Percentiles rank a stretch among this genome's conserved stretches.
Evolutionary conservation across 2,888 invertebrate species (phyloP).

Genomic region (Microctonus hyperodae): DNA sequence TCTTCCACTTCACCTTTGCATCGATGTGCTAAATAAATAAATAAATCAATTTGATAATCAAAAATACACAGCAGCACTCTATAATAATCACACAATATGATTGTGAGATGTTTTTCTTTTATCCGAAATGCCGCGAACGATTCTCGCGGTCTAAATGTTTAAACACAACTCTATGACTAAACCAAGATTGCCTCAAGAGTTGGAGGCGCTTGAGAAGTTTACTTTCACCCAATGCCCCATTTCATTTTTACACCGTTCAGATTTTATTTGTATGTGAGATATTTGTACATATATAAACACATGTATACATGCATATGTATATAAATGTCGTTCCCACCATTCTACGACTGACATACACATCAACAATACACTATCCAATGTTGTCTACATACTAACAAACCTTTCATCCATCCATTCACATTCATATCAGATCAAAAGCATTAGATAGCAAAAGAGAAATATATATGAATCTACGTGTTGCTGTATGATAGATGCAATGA

Average conservation of each 20-base stretch:
- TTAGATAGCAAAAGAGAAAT: neutral
- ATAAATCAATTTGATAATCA: neutral
- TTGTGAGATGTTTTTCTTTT: neutral
- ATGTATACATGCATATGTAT: neutral
- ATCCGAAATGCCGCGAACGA: neutral
- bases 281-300: neutral
- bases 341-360: neutral
- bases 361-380: neutral
- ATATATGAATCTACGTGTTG: neutral
- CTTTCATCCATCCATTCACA: neutral
- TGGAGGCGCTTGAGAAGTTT: conserved; percentile 41
- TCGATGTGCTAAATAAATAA: neutral
- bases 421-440: neutral
- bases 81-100: neutral
- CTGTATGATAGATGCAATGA: neutral
- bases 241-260: conserved; percentile 58
- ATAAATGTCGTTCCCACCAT: neutral
- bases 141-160: neutral
- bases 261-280: neutral
- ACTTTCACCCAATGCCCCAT: conserved; percentile 65
- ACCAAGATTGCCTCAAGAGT: neutral
- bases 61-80: neutral
- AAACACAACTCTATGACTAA: conserved; percentile 1
- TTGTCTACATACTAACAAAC: neutral
- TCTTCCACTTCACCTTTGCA: neutral